Conservation (phyloP, 2,113 vertebrate species). For the Pelvicachromis taeniatus region DNA sequence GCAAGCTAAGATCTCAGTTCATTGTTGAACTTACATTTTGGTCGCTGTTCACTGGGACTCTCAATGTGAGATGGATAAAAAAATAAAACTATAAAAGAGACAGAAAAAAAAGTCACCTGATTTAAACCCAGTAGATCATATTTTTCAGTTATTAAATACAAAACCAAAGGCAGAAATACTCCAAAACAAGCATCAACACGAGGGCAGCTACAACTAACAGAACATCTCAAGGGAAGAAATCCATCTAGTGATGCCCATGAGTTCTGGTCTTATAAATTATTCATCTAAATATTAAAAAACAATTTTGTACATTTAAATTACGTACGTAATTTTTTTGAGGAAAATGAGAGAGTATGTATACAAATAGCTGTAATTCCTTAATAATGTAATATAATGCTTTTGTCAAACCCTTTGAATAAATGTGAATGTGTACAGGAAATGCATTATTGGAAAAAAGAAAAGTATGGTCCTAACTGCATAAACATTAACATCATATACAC, state of each 20-base stretch:
- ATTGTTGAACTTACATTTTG: neutral
- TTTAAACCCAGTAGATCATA: neutral
- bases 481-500: fast-evolving
- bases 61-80: too few species aligned
- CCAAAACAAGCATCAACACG: fast-evolving
- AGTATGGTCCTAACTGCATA: neutral
- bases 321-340: neutral
- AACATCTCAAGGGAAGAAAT: neutral
- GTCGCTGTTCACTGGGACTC: neutral
- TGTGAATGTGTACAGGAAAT: neutral
- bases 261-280: neutral
- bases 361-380: neutral
- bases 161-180: neutral
- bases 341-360: neutral
- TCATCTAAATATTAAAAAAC: neutral
- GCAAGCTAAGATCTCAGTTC: neutral
- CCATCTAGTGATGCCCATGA: neutral
- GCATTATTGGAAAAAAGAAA: neutral
- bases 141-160: neutral
- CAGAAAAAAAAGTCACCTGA: neutral
- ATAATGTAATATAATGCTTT: neutral
- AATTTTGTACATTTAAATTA: neutral
- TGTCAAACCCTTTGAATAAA: neutral
- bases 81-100: neutral
- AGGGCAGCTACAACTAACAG: neutral